phyloP scores from a whole-genome alignment of 30 jellyfish, hydroid and myxozoan species.

The Aurelia coerulea region DNA sequence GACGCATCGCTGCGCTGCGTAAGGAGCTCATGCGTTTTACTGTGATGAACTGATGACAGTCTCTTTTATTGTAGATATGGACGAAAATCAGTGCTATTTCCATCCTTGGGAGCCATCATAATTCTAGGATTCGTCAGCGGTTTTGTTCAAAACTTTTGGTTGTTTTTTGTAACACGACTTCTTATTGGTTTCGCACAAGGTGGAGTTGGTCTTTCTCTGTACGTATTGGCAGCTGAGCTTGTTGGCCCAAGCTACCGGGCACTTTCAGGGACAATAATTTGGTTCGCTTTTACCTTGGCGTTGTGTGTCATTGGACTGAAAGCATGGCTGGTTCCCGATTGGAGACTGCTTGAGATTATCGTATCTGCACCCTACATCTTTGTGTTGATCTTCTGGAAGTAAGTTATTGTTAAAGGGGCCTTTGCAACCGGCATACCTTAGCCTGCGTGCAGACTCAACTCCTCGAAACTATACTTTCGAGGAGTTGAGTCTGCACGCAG shows the following conservation, averaged over 20 bases:
- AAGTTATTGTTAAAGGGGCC: too few species aligned
- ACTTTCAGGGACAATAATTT: slow-evolving; percentile 79
- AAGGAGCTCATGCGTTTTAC: too few species aligned
- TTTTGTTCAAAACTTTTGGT: slow-evolving; percentile 77
- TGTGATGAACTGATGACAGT: too few species aligned
- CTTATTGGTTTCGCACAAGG: slow-evolving; percentile 93
- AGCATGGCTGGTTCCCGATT: slow-evolving; percentile 91
- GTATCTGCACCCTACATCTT: slow-evolving; percentile 82
- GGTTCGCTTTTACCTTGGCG: slow-evolving; percentile 92
- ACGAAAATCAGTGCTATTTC: slow-evolving; percentile 82
- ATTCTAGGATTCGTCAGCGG: slow-evolving; percentile 80
- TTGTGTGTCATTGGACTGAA: slow-evolving; percentile 80
- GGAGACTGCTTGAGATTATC: slow-evolving; percentile 82
- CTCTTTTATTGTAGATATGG: slow-evolving; percentile 73
- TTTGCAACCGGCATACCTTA: too few species aligned
- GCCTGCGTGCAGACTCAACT: too few species aligned
- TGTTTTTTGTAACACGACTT: slow-evolving; percentile 74
- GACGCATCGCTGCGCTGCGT: too few species aligned
- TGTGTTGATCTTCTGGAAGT: slow-evolving; percentile 79
- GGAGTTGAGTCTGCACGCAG: too few species aligned
- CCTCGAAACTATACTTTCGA: too few species aligned
- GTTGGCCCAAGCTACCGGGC: slow-evolving; percentile 93
- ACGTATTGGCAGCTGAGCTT: slow-evolving; percentile 91
- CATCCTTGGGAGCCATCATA: slow-evolving; percentile 74
- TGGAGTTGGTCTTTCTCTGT: slow-evolving; percentile 89